Evolutionary conservation across 2,113 vertebrate genomes (phyloP).

Genomic region (Elachura formosa): DNA sequence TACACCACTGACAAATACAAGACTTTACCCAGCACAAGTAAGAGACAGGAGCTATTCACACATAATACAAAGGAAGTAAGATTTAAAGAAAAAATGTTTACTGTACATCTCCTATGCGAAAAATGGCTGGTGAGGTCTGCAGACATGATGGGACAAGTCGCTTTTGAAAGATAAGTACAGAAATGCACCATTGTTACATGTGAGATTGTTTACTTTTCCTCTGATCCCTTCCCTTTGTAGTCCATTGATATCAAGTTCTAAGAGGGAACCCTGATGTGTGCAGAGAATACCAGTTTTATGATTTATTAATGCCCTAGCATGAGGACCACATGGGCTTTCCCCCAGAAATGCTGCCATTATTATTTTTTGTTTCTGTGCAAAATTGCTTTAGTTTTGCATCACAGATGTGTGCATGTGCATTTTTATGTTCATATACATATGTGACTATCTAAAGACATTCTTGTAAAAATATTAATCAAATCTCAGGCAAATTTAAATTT

Average conservation of each 20-base stretch:
- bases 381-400: neutral
- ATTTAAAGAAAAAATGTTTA: neutral
- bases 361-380: neutral
- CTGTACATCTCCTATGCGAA: neutral
- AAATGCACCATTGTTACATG: neutral
- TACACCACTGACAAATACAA: neutral
- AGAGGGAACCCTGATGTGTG: constrained; percentile 39
- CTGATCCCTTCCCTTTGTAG: constrained; percentile 42
- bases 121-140: neutral
- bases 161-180: neutral
- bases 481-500: constrained; percentile 5
- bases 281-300: constrained; percentile 4
- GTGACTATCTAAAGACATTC: neutral
- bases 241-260: constrained; percentile 7
- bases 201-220: constrained; percentile 32
- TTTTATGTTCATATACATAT: neutral
- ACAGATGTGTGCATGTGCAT: neutral
- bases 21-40: neutral
- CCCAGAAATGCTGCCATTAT: neutral
- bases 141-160: neutral
- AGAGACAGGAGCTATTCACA: neutral
- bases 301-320: constrained; percentile 49
- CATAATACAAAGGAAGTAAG: neutral
- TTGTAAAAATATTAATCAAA: neutral
- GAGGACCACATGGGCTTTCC: neutral